These are phyloP conservation scores for Adelges cooleyi DNA, from an alignment of 1,140 invertebrate genomes.

Conservation along the genomic window DNA sequence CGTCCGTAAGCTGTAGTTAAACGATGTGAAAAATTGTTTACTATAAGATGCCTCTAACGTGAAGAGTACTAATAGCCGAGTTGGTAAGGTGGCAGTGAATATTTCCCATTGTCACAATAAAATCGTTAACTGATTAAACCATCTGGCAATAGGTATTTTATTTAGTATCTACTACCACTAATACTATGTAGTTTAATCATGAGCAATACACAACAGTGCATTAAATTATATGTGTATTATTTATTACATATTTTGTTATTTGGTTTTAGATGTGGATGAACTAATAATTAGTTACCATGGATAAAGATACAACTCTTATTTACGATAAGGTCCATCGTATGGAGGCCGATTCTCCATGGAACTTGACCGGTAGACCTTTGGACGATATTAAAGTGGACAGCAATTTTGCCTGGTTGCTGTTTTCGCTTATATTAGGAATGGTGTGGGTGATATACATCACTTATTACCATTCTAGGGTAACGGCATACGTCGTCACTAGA, in stretches of 20 bases:
- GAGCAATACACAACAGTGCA: too few species aligned
- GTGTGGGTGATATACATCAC: constrained; percentile 87
- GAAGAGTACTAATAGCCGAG: too few species aligned
- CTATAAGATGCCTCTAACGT: too few species aligned
- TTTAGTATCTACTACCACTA: too few species aligned
- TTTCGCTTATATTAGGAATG: constrained; percentile 66
- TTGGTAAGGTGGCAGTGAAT: too few species aligned
- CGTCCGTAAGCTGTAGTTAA: too few species aligned
- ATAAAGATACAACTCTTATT: constrained; percentile 6
- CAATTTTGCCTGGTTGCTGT: constrained; percentile 67
- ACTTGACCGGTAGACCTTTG: constrained; percentile 42
- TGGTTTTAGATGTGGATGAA: neutral
- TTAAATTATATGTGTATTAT: too few species aligned
- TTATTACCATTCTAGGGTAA: constrained; percentile 86
- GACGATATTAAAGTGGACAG: constrained; percentile 58
- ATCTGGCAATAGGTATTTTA: too few species aligned
- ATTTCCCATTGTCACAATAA: too few species aligned
- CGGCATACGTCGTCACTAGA: constrained; percentile 80
- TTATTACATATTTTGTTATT: neutral
- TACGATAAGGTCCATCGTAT: neutral
- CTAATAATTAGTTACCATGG: constrained; percentile 9
- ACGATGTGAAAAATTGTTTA: too few species aligned
- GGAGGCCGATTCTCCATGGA: constrained; percentile 30
- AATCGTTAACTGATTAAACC: too few species aligned
- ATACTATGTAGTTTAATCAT: too few species aligned